Conservation (phyloP, 2,797 vertebrate species). For the Gymnoscopelus microlampas region DNA sequence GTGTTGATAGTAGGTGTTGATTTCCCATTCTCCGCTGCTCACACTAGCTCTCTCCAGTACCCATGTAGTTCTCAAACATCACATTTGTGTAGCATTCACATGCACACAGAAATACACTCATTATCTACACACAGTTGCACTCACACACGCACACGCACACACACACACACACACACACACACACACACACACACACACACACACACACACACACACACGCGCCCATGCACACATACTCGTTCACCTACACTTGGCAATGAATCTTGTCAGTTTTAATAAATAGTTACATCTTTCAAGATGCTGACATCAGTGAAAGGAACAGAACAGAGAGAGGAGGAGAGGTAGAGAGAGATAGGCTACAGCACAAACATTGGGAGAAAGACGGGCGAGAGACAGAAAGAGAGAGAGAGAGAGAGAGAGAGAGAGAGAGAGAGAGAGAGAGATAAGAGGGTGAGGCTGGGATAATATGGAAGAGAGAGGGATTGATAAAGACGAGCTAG, state of each 20-base stretch:
- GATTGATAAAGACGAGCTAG: neutral
- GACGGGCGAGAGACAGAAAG: slow-evolving; percentile 1
- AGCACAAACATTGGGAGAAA: neutral
- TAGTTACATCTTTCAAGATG: slow-evolving; percentile 72
- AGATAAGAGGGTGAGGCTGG: neutral
- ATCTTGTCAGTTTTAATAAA: slow-evolving; percentile 79
- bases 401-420: neutral
- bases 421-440: neutral
- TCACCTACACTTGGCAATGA: slow-evolving; percentile 57
- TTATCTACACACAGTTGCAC: no score
- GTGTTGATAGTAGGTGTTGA: slow-evolving; percentile 70
- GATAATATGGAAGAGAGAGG: neutral
- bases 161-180: neutral
- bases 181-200: slow-evolving; percentile 22
- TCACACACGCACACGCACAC: neutral
- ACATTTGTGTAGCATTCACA: no score
- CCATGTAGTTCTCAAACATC: no score
- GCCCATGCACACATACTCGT: slow-evolving; percentile 22
- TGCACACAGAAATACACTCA: no score
- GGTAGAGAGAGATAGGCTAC: neutral
- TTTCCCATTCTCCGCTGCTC: slow-evolving; percentile 50
- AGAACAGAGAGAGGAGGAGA: slow-evolving; percentile 12
- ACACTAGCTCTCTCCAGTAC: no score
- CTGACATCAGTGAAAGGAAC: slow-evolving; percentile 44
- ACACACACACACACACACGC: slow-evolving; percentile 10